Base-by-base conservation (phyloP, 2,888 invertebrate species). In the Eupithecia subfuscata region DNA sequence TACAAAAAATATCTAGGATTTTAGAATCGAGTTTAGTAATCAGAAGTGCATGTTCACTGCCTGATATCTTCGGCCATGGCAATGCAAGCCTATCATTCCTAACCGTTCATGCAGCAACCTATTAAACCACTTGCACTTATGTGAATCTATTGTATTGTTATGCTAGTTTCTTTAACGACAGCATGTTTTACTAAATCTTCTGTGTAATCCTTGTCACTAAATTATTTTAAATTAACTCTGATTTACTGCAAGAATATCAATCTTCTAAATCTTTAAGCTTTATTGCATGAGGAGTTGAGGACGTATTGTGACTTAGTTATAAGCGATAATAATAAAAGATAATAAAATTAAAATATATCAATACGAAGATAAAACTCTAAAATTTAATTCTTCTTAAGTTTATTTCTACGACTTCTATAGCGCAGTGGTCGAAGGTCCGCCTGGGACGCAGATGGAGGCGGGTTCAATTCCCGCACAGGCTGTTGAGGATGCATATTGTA, bases 211-310 rank as follows among this genome's bases (percentile, higher is more conserved):
- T 60, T 22, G 25, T 56, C 22, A 4, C 9, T 52, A 4, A 11
- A 52, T 52, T 56, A 3, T 22, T 56, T n/a, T 22, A 22, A 4
- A 52, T 52, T 52, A 2, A 56, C 56, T 22, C n/a, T 22, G 22
- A 22, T 56, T 56, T 52, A 11, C 22, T 30, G 30, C 30, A 30
- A 30, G 30, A 30, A 30, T 30, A 30, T 18, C 0, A n/a, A n/a
- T 8, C n/a, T n/a, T 52, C n/a, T 52, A 8, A 7, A 2, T 52
- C 1, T n/a, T n/a, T 7, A 52, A n/a, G 18, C 18, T 52, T 52
- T n/a, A n/a, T n/a, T n/a, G 52, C 52, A 52, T 52, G 52, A 52
- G 52, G 52, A 52, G n/a, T n/a, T 52, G 52, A 52, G 52, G 52
- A 52, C 9, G n/a, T 52, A n/a, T 52, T 48, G 43, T 14, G 43